Evolutionary conservation across 2,888 invertebrate genomes (phyloP).

Genomic region (Lobophora halterata): DNA sequence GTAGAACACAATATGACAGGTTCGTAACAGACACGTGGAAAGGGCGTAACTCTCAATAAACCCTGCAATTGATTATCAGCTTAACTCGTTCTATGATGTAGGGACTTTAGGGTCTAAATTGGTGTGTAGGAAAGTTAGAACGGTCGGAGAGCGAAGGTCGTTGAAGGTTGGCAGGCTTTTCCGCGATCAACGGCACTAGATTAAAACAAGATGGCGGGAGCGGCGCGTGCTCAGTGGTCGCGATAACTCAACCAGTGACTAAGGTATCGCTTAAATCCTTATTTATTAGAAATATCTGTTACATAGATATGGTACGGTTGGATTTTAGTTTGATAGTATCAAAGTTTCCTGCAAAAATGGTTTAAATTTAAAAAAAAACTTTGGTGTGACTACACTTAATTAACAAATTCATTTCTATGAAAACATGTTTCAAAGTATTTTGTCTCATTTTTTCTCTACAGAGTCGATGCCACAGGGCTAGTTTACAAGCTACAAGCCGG

Average conservation of each 20-base stretch:
- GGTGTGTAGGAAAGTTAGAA: slow-evolving; percentile 47
- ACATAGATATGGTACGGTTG: slow-evolving; percentile 16
- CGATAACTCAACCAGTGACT: slow-evolving; percentile 54
- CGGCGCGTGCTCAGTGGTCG: slow-evolving; percentile 74
- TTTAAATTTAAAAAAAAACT: no score
- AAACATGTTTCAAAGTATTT: no score
- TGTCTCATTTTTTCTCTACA: no score
- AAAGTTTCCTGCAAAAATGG: no score
- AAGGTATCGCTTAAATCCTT: slow-evolving; percentile 59
- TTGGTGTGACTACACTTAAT: no score
- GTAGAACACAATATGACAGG: slow-evolving; percentile 59
- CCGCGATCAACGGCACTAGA: slow-evolving; percentile 79
- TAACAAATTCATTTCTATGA: no score
- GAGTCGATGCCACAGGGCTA: no score
- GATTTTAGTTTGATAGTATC: no score
- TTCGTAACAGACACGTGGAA: slow-evolving; percentile 35
- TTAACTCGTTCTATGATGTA: slow-evolving; percentile 19
- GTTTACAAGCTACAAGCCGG: no score
- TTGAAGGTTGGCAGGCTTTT: slow-evolving; percentile 80
- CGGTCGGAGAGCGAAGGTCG: slow-evolving; percentile 80
- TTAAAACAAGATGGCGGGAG: slow-evolving; percentile 78
- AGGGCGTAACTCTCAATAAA: slow-evolving; percentile 29
- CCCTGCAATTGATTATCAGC: slow-evolving; percentile 31
- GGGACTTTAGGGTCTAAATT: slow-evolving; percentile 35
- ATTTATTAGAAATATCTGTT: slow-evolving; percentile 32